Base-by-base conservation (phyloP, 2,888 invertebrate genomes). In the Kuschelorhynchus macadamiae region DNA sequence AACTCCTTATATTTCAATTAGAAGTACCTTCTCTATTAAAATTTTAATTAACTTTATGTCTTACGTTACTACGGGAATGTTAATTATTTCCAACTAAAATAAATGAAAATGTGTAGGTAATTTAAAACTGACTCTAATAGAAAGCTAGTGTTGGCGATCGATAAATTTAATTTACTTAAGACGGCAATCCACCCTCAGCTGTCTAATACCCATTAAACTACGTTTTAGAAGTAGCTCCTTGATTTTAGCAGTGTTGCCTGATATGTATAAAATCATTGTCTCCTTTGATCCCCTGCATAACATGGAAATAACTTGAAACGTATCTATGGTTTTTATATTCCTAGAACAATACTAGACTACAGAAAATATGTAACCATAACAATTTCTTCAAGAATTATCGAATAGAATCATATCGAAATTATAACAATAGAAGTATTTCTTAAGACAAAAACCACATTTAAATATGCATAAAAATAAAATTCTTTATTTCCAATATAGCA, bases 81-180 rank as follows among this genome's bases (percentile, higher is more conserved):
- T 59, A 59, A 59, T 59, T 59, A 59, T 59, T 44, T 25, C 18
- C 17, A 46, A 59, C 47, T 59, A 47, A 59, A 59, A 59, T 47
- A 59, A 59, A 59, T 47, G 59, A 59, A 59, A 59, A 59, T 47
- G 46, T 47, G 59, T 46, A 21, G 59, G 59, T 46, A 46, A 59
- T 46, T 47, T 59, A 46, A 59, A 59, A 59, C 30, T 49, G 33
- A 17, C 36, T 20, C 32, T 47, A 59, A 59, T 59, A 59, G 59
- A 59, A 59, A 59, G 59, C 59, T 59, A 47, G 59, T 59, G 47
- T 21, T 12, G 33, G 33, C n/a, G 59, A 59, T 59, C 60, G 50
- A 59, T 59, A 59, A 59, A 47, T 59, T 59, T 59, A 59, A 59
- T 59, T 59, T 47, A 47, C 47, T 59, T 59, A 59, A 59, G 59